phyloP scores from a whole-genome alignment of 1,140 invertebrate species.

The Drosophila triauraria region DNA sequence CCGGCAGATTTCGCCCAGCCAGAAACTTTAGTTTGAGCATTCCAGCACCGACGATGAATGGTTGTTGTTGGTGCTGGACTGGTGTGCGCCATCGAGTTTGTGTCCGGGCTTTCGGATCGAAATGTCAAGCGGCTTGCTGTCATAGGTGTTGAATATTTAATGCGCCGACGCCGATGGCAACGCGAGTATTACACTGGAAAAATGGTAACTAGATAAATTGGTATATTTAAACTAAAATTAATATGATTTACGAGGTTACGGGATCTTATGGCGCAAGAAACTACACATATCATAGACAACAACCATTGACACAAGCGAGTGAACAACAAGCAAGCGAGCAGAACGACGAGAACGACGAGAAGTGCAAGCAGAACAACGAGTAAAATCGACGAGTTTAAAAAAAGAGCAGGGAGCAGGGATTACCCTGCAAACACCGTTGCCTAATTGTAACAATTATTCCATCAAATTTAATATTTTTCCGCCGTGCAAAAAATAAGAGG shows the following conservation, averaged over 20 bases:
- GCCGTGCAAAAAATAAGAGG: conserved; percentile 1
- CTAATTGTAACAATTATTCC: neutral
- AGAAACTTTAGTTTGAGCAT: conserved; percentile 35
- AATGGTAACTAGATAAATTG: neutral
- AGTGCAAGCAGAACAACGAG: too few relatives aligned
- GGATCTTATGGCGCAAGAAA: too few relatives aligned
- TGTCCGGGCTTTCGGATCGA: conserved; percentile 15
- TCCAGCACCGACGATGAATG: neutral
- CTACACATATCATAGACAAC: neutral
- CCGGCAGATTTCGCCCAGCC: conserved; percentile 21
- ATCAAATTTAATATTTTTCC: neutral
- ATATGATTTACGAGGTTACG: neutral
- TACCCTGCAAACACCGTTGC: neutral
- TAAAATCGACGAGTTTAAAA: too few relatives aligned
- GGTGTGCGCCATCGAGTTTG: neutral
- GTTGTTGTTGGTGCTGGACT: too few relatives aligned
- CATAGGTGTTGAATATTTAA: conserved; percentile 79
- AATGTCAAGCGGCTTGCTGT: conserved; percentile 56
- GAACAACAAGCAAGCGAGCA: neutral
- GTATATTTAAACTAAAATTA: neutral
- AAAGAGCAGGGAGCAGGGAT: neutral
- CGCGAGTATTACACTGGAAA: conserved; percentile 7
- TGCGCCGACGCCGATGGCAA: conserved; percentile 45
- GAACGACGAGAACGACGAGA: neutral
- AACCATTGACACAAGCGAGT: neutral